Percentiles rank a stretch among this genome's conserved stretches.
These are phyloP conservation scores for Hyphantria cunea DNA, from an alignment of 1,140 invertebrate species.

Conservation along the genomic window DNA sequence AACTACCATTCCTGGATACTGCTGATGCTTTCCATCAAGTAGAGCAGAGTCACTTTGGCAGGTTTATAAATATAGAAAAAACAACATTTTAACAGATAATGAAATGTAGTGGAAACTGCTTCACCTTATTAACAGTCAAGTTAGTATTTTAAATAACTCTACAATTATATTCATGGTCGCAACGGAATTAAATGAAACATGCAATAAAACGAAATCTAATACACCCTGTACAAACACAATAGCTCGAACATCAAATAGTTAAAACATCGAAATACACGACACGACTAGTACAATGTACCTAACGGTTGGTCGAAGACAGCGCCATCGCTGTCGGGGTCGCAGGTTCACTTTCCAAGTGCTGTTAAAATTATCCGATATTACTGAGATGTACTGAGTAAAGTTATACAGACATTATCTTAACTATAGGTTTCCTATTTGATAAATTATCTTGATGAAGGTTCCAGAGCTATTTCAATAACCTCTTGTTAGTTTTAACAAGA, in stretches of 20 bases:
- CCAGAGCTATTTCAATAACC: not conserved
- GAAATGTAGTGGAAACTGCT: too few species aligned
- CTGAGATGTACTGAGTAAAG: constrained; percentile 14
- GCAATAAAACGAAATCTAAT: not conserved
- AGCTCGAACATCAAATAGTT: not conserved
- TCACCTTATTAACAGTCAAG: too few species aligned
- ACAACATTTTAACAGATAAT: too few species aligned
- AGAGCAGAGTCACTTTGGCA: too few species aligned
- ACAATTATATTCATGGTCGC: not conserved
- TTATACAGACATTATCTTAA: constrained; percentile 19
- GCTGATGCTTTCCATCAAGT: too few species aligned
- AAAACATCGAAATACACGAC: constrained; percentile 1
- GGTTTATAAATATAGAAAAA: too few species aligned
- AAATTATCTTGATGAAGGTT: not conserved
- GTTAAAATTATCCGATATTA: constrained; percentile 21
- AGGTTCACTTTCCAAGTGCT: constrained; percentile 27
- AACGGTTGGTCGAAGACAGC: constrained; percentile 13
- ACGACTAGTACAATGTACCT: constrained; percentile 21
- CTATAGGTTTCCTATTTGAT: constrained; percentile 16
- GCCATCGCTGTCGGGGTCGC: constrained; percentile 16
- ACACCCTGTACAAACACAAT: not conserved
- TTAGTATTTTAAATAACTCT: too few species aligned
- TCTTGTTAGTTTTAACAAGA: too few species aligned
- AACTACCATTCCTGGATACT: too few species aligned
- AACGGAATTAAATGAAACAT: not conserved